phyloP scores from a whole-genome alignment of 2,113 vertebrate species.

The Cyprinodon brontotheroides region DNA sequence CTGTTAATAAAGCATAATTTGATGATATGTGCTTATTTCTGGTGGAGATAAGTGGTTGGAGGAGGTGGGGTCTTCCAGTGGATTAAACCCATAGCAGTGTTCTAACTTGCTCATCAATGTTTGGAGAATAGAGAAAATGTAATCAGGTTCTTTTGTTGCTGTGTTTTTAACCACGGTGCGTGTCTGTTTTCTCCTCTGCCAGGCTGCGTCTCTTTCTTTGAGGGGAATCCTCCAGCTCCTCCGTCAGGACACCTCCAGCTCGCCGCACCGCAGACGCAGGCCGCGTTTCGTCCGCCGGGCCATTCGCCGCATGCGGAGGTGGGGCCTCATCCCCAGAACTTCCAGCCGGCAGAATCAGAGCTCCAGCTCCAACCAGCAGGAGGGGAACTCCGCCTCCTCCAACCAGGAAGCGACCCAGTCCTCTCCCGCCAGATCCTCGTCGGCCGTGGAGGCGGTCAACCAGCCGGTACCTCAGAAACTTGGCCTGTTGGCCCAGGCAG shows the following conservation, averaged over 20 bases:
- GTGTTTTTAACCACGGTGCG: not conserved
- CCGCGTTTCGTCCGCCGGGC: constrained; percentile 83
- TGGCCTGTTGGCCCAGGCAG: constrained; percentile 59
- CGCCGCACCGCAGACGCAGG: constrained; percentile 78
- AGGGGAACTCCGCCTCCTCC: constrained; percentile 50
- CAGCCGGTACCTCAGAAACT: constrained; percentile 81
- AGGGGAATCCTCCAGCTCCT: constrained; percentile 88
- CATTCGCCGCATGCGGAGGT: constrained; percentile 84
- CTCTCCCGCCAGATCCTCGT: constrained; percentile 58
- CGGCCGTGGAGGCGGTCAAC: constrained; percentile 74
- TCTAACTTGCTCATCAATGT: no score
- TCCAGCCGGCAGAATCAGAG: constrained; percentile 69
- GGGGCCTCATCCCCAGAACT: constrained; percentile 84
- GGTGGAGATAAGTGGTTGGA: no score
- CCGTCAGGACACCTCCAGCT: constrained; percentile 81
- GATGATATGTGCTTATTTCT: not conserved
- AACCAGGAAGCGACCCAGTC: constrained; percentile 60
- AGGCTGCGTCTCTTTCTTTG: constrained; percentile 87
- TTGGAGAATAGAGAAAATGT: no score
- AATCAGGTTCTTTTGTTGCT: not conserved
- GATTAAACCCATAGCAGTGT: no score
- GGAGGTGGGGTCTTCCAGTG: no score
- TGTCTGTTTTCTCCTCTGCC: not conserved
- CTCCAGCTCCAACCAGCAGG: constrained; percentile 61
- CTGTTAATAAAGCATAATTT: no score